Evolutionary conservation across 2,113 vertebrate species (phyloP).

Genomic region (Neogobius melanostomus): DNA sequence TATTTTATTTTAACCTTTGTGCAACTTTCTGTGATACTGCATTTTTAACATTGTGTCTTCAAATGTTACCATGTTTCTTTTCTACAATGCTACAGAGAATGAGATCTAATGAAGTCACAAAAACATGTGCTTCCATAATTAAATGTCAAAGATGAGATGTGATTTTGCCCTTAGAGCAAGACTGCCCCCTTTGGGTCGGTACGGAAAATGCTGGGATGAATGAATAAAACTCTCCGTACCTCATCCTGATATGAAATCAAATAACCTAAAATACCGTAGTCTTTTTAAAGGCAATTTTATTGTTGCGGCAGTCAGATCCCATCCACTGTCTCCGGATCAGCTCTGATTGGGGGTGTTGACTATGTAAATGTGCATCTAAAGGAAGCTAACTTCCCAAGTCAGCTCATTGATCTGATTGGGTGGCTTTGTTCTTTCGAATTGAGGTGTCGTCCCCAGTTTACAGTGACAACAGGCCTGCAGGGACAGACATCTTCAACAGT

Average conservation of each 20-base stretch:
- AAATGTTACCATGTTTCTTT: too few species aligned
- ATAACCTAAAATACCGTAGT: not conserved
- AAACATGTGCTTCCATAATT: too few species aligned
- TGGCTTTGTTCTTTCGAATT: constrained; percentile 66
- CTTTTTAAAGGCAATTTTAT: not conserved
- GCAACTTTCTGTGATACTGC: too few species aligned
- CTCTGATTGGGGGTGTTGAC: constrained; percentile 36
- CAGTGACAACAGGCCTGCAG: constrained; percentile 10
- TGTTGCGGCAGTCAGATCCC: not conserved
- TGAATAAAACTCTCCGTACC: not conserved
- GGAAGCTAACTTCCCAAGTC: constrained; percentile 27
- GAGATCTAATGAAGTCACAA: too few species aligned
- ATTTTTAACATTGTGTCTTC: too few species aligned
- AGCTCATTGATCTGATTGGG: constrained; percentile 55
- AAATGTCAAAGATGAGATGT: not conserved
- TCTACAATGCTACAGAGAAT: too few species aligned
- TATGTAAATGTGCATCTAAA: constrained; percentile 47
- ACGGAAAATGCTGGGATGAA: not conserved
- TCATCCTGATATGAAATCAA: not conserved
- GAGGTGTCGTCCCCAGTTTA: constrained; percentile 46
- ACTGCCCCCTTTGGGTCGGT: constrained; percentile 27
- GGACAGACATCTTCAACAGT: constrained; percentile 23
- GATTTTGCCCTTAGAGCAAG: constrained; percentile 29
- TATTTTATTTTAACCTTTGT: too few species aligned
- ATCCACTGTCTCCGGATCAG: not conserved